Percentiles rank a stretch among this genome's conserved stretches.
Conservation (phyloP, 2,888 invertebrate species). For the Caenorhabditis sp. region DNA sequence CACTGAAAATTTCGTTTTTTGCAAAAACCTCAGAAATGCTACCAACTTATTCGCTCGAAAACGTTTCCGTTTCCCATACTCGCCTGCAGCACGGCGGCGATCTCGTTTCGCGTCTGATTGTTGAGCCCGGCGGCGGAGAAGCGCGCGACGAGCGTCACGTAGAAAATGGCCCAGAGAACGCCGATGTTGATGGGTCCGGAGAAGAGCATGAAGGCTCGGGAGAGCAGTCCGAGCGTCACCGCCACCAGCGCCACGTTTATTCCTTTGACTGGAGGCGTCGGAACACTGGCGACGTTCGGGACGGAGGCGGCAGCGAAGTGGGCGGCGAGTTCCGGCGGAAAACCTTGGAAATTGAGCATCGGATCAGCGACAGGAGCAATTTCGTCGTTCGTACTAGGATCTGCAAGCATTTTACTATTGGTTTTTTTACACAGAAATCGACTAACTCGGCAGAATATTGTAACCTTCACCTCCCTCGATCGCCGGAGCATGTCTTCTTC, state of each 20-base stretch:
- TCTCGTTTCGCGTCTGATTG: slow-evolving; percentile 35
- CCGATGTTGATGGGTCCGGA: slow-evolving; percentile 49
- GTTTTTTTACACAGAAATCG: background rate
- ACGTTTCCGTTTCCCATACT: slow-evolving; percentile 25
- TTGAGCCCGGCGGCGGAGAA: slow-evolving; percentile 42
- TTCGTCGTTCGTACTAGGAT: background rate
- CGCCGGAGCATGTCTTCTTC: slow-evolving; percentile 59
- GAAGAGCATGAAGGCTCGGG: slow-evolving; percentile 43
- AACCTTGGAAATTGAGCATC: slow-evolving; percentile 2
- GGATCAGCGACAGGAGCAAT: background rate
- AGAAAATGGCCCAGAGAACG: slow-evolving; percentile 48
- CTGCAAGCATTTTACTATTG: background rate
- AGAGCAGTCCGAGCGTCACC: slow-evolving; percentile 27
- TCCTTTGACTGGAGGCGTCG: slow-evolving; percentile 8
- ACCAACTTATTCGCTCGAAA: slow-evolving; percentile 43
- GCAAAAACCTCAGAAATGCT: background rate
- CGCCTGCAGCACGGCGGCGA: slow-evolving; percentile 32
- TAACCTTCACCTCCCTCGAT: slow-evolving; percentile 70
- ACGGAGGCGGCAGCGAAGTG: slow-evolving; percentile 7
- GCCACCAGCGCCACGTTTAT: slow-evolving; percentile 38
- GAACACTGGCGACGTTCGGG: slow-evolving; percentile 1
- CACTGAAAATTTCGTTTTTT: slow-evolving; percentile 21
- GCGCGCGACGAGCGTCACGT: slow-evolving; percentile 36
- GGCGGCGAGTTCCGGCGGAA: slow-evolving; percentile 15
- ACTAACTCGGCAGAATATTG: slow-evolving; percentile 33